phyloP scores from a whole-genome alignment of 2,888 invertebrate species.

The Electrophaes corylata region DNA sequence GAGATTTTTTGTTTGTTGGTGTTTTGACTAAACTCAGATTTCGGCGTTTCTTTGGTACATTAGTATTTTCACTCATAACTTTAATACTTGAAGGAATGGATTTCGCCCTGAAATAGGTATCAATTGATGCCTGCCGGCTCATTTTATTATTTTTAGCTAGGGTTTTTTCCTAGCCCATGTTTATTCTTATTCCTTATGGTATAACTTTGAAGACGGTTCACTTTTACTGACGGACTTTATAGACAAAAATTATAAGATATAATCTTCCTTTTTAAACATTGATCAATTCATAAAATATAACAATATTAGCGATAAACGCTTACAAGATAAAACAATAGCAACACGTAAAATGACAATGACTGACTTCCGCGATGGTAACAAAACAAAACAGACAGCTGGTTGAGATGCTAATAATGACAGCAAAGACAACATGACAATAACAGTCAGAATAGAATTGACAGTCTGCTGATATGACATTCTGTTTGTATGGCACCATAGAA shows the following conservation, averaged over 20 bases:
- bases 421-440: not conserved
- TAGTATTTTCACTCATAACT: constrained; percentile 32
- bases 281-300: not conserved
- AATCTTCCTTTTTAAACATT: too few species aligned
- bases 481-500: too few species aligned
- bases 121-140: constrained; percentile 49
- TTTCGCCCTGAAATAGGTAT: constrained; percentile 30
- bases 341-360: not conserved
- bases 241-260: not conserved
- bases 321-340: not conserved
- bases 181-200: not conserved
- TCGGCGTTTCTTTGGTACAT: constrained; percentile 45
- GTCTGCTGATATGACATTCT: too few species aligned
- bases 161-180: constrained; percentile 5
- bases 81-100: constrained; percentile 27
- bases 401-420: not conserved
- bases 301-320: not conserved
- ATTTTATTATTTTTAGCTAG: constrained; percentile 33
- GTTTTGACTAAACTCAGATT: constrained; percentile 48
- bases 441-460: too few species aligned
- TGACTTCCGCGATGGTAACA: too few species aligned
- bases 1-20: constrained; percentile 43
- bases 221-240: not conserved
- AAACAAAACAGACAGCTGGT: not conserved
- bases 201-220: not conserved